Conservation (phyloP, 2,888 invertebrate genomes). For the Nematopogon swammerdamellus region DNA sequence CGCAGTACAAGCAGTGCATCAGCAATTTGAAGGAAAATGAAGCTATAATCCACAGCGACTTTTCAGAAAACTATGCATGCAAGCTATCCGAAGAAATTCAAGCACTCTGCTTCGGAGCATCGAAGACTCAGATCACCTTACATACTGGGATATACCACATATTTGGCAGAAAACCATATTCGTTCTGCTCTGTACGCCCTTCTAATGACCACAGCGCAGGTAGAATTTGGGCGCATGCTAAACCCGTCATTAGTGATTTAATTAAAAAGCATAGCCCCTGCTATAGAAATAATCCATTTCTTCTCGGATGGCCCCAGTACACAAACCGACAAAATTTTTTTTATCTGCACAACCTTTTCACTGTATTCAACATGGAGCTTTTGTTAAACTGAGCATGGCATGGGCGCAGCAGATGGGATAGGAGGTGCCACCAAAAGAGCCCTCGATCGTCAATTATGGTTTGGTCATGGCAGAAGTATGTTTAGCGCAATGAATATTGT, state of each 20-base stretch:
- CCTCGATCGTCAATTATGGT: not conserved
- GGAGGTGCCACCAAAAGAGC: not conserved
- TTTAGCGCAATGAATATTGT: no score
- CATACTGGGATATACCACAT: slow-evolving; percentile 9
- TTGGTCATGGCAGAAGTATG: not conserved
- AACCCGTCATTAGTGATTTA: not conserved
- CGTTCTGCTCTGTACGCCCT: slow-evolving; percentile 1
- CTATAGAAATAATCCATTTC: slow-evolving; percentile 2
- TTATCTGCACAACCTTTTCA: slow-evolving; percentile 5
- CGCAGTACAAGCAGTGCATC: not conserved
- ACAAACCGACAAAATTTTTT: slow-evolving; percentile 7
- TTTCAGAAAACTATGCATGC: slow-evolving; percentile 10
- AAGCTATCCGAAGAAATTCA: slow-evolving; percentile 9
- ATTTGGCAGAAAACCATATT: slow-evolving; percentile 1
- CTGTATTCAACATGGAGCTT: not conserved
- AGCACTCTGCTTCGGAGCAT: slow-evolving; percentile 10
- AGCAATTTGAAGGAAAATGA: slow-evolving; percentile 1
- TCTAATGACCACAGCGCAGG: no score
- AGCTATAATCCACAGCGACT: slow-evolving; percentile 8
- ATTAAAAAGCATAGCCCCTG: slow-evolving; percentile 1
- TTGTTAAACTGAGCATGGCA: slow-evolving; percentile 5
- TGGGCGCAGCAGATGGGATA: slow-evolving; percentile 2
- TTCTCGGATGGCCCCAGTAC: slow-evolving; percentile 3
- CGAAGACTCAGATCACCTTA: slow-evolving; percentile 8
- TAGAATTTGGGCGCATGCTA: no score